These are phyloP conservation scores for Thunnus thynnus DNA, from an alignment of 2,113 vertebrate species.

Conservation along the genomic window DNA sequence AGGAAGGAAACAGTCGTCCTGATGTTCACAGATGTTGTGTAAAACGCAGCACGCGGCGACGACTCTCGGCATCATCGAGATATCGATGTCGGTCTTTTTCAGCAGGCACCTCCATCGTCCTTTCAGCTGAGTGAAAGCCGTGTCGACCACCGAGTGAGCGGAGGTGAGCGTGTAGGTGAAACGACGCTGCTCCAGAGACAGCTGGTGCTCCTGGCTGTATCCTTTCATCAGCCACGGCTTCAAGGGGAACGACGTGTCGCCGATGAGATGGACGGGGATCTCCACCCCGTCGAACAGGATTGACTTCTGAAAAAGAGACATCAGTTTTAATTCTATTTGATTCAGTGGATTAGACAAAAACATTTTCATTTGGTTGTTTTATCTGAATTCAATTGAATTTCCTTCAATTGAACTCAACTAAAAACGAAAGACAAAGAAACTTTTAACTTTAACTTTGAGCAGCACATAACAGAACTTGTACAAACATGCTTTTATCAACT, in stretches of 20 bases:
- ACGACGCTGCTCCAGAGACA: slow-evolving; percentile 31
- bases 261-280: slow-evolving; percentile 61
- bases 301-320: slow-evolving; percentile 39
- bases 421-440: no score
- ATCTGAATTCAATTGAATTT: no score
- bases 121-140: slow-evolving; percentile 42
- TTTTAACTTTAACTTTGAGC: no score
- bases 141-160: slow-evolving; percentile 21
- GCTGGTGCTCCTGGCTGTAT: slow-evolving; percentile 30
- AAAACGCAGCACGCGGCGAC: slow-evolving; percentile 56
- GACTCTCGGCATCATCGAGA: slow-evolving; percentile 31
- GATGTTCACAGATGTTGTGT: slow-evolving; percentile 53
- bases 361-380: no score
- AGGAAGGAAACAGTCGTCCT: slow-evolving; percentile 26
- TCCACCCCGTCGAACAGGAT: slow-evolving; percentile 43
- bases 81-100: slow-evolving; percentile 57
- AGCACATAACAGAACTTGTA: no score
- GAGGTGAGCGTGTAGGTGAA: slow-evolving; percentile 57
- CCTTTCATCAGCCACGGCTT: slow-evolving; percentile 68
- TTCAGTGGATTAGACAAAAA: no score
- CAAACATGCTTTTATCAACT: no score
- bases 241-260: slow-evolving; percentile 51
- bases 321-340: no score
- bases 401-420: no score
- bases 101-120: slow-evolving; percentile 61